Evolutionary conservation across 2,888 invertebrate species (phyloP).

Genomic region (Eucera pruinosa): DNA sequence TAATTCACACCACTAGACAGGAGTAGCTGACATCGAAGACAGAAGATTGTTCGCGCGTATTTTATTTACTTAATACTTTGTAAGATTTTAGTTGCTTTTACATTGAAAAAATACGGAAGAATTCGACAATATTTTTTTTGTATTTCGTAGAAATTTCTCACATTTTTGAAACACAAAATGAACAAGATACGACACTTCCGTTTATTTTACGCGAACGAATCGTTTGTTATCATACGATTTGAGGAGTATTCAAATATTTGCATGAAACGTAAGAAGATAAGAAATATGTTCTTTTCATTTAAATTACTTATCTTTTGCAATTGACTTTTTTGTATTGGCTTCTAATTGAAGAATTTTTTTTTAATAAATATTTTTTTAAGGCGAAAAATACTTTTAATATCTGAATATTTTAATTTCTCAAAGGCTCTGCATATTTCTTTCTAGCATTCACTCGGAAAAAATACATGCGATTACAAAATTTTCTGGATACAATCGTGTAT

Average conservation of each 20-base stretch:
- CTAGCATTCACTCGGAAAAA: constrained; percentile 3
- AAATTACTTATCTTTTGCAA: neutral
- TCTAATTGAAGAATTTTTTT: too few species aligned
- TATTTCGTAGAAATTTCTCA: too few species aligned
- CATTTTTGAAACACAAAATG: too few species aligned
- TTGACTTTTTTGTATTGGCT: neutral
- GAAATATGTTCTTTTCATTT: constrained; percentile 5
- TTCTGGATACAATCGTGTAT: constrained; percentile 1
- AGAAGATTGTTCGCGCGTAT: neutral
- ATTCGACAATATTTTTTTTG: neutral
- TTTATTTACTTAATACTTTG: neutral
- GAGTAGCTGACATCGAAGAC: constrained; percentile 8
- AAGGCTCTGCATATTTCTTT: neutral
- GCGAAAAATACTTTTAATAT: too few species aligned
- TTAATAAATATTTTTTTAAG: too few species aligned
- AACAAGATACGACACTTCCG: neutral
- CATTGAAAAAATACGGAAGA: too few species aligned
- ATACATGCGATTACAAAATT: constrained; percentile 11
- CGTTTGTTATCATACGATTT: constrained; percentile 30
- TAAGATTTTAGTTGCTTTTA: neutral
- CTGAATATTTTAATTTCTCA: neutral
- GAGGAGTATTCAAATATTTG: constrained; percentile 44
- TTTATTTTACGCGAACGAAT: neutral
- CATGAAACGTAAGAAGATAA: constrained; percentile 25
- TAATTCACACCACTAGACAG: constrained; percentile 7